phyloP scores from a whole-genome alignment of 1,140 invertebrate genomes.

The Whitmania pigra region DNA sequence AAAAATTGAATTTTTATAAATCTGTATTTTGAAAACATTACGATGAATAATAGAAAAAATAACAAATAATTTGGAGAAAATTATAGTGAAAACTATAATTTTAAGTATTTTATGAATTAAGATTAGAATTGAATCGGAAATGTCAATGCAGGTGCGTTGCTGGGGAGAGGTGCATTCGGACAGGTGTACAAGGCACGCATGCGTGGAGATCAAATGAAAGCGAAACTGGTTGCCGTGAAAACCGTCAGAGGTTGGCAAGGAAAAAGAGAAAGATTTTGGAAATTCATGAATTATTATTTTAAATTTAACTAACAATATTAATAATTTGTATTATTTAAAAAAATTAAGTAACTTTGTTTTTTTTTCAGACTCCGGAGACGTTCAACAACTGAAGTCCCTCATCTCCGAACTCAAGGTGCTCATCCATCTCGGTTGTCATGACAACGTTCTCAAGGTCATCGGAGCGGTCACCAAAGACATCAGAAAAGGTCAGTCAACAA shows the following conservation, averaged over 20 bases:
- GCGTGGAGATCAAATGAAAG: too few relatives aligned
- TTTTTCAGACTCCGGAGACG: conserved; percentile 35
- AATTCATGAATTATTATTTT: too few relatives aligned
- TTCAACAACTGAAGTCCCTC: conserved; percentile 49
- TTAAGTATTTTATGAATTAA: too few relatives aligned
- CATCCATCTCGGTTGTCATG: conserved; percentile 78
- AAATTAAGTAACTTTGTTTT: background rate
- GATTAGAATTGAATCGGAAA: too few relatives aligned
- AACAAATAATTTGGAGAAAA: too few relatives aligned
- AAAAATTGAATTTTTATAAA: background rate
- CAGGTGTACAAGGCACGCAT: conserved; percentile 9
- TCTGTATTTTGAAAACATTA: background rate
- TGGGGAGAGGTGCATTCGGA: conserved; percentile 3
- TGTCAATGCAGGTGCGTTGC: background rate
- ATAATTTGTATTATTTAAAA: background rate
- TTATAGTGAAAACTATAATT: background rate
- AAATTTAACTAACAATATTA: too few relatives aligned
- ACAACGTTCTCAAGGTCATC: conserved; percentile 85
- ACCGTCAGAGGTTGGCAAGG: too few relatives aligned
- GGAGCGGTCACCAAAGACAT: conserved; percentile 84
- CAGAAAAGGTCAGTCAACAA: conserved; percentile 55
- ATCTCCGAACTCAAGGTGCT: conserved; percentile 86
- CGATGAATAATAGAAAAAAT: background rate
- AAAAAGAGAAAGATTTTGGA: too few relatives aligned
- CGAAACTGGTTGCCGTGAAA: too few relatives aligned